A percentile compares a stretch with the other conserved stretches of the same genome.
Evolutionary conservation across 2,888 invertebrate genomes (phyloP).

Genomic region (Perithous albicinctus): DNA sequence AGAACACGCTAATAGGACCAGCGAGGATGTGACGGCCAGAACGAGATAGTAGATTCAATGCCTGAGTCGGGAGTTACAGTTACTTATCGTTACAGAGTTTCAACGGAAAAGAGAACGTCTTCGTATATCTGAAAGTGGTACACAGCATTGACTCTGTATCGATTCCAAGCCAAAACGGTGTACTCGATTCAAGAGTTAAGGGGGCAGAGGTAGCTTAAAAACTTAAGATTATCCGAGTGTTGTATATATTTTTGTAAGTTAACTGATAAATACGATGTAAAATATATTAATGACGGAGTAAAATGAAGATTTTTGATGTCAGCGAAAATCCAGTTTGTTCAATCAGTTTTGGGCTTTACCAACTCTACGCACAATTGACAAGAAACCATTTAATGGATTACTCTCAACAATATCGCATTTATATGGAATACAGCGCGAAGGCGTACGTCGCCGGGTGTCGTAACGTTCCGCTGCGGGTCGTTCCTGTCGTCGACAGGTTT

Average conservation of each 20-base stretch:
- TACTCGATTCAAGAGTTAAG: not conserved
- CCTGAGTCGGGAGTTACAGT: constrained; percentile 35
- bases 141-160: no score
- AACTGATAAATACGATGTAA: no score
- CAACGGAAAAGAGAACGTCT: constrained; percentile 16
- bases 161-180: not conserved
- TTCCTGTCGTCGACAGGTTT: constrained; percentile 64
- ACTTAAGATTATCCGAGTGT: no score
- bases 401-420: no score
- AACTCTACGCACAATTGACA: no score
- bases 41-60: constrained; percentile 48
- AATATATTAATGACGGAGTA: no score
- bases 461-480: constrained; percentile 54
- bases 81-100: constrained; percentile 28
- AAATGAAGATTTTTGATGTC: no score
- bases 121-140: not conserved
- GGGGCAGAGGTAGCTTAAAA: no score
- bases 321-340: no score
- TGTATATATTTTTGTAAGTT: no score
- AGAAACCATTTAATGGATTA: no score
- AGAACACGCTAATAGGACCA: constrained; percentile 47
- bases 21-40: constrained; percentile 47
- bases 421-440: constrained; percentile 42
- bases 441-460: constrained; percentile 41
- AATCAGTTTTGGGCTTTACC: no score